Percentiles rank a stretch among this genome's conserved stretches.
These are phyloP conservation scores for Eriocheir sinensis DNA, from an alignment of 1,140 invertebrate species.

Conservation along the genomic window DNA sequence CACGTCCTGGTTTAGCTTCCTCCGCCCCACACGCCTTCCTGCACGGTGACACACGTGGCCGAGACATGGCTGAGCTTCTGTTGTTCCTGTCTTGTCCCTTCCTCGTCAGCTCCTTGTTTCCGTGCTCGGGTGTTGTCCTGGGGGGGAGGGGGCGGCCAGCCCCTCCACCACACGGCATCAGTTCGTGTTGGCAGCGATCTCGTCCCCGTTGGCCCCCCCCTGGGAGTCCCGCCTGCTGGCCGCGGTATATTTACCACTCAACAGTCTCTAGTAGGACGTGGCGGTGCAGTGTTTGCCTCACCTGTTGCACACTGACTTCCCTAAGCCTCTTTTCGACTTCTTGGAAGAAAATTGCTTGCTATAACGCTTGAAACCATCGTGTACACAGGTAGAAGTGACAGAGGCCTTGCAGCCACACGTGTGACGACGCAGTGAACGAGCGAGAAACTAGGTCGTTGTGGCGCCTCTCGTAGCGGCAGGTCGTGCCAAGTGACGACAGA, in stretches of 20 bases:
- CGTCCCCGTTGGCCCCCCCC: constrained; percentile 1
- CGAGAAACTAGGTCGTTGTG: neutral
- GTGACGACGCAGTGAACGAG: neutral
- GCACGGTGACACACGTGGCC: too few species aligned
- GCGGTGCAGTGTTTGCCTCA: neutral
- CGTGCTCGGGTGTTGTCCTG: neutral
- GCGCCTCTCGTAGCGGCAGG: neutral
- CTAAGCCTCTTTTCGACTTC: neutral
- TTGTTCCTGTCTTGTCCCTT: too few species aligned
- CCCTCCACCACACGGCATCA: neutral
- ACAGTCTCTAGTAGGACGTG: constrained; percentile 31
- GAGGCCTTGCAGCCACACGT: neutral
- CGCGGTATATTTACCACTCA: constrained; percentile 59
- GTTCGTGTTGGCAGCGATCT: constrained; percentile 44
- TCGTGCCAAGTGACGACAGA: neutral
- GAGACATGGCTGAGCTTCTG: too few species aligned
- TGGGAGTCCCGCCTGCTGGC: neutral
- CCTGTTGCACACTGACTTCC: neutral
- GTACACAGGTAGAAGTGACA: neutral
- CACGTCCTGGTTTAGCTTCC: too few species aligned
- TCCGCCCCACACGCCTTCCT: too few species aligned
- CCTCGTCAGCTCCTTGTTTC: neutral
- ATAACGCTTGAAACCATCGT: neutral
- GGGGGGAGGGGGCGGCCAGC: neutral
- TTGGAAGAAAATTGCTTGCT: neutral